Conservation (phyloP, 2,113 vertebrate genomes). For the Dromiciops gliroides region DNA sequence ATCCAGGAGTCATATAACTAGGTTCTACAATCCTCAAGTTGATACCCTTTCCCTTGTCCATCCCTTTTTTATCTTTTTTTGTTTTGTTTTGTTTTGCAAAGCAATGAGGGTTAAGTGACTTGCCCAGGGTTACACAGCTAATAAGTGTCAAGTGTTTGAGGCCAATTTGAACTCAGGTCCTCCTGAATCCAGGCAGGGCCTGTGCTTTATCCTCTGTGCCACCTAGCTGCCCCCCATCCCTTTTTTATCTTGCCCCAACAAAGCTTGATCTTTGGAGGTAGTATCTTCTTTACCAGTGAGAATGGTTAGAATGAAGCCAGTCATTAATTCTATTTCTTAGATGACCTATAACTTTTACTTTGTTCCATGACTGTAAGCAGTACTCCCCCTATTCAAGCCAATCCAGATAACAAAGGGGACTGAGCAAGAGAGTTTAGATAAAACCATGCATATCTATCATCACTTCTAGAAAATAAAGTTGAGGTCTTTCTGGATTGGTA, state of each 20-base stretch:
- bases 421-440: background rate
- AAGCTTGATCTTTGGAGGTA: background rate
- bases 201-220: no score
- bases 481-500: background rate
- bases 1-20: background rate
- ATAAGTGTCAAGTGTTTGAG: no score
- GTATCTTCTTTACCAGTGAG: background rate
- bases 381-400: background rate
- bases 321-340: background rate
- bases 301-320: background rate
- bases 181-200: no score
- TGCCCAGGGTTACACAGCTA: no score
- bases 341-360: background rate
- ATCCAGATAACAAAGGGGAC: background rate
- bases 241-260: background rate
- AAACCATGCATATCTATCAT: background rate
- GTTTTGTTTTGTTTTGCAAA: no score
- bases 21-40: background rate
- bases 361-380: background rate
- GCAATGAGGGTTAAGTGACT: no score
- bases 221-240: no score
- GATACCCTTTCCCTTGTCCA: background rate
- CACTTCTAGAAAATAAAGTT: constrained; percentile 37
- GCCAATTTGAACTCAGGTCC: no score
- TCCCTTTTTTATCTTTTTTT: no score